Conservation (phyloP, 2,113 vertebrate genomes). For the Narcine bancroftii region DNA sequence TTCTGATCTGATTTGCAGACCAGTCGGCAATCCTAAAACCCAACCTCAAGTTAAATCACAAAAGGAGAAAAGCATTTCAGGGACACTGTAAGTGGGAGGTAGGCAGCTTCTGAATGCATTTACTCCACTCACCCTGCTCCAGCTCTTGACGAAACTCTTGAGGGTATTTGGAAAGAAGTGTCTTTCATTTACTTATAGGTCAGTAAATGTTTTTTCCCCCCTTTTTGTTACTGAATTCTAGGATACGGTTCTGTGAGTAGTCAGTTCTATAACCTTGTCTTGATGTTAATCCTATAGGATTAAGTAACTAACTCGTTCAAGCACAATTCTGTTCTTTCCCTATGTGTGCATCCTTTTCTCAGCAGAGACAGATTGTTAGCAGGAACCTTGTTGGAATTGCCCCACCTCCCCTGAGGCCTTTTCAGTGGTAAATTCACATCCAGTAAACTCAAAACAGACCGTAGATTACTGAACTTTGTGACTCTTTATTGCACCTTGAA, state of each 20-base stretch:
- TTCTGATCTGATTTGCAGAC: background rate
- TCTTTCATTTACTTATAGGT: background rate
- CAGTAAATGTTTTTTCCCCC: background rate
- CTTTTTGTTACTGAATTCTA: background rate
- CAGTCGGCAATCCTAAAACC: background rate
- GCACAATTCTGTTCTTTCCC: background rate
- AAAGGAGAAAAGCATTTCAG: background rate
- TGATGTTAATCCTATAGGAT: background rate
- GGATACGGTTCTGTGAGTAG: background rate
- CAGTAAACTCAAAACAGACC: background rate
- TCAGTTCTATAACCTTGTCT: background rate
- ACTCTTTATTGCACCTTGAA: background rate
- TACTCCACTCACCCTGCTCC: no score
- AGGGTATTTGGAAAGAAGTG: background rate
- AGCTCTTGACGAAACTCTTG: background rate
- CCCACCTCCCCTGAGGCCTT: background rate
- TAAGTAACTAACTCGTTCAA: background rate
- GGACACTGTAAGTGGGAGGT: background rate
- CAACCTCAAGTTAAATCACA: background rate
- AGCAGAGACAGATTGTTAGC: background rate
- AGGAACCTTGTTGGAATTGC: background rate
- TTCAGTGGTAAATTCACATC: background rate
- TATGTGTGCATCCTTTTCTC: background rate
- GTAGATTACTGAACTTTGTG: background rate
- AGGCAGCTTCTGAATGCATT: background rate